Conservation (phyloP, 2,113 vertebrate genomes). For the Corydoras maculifer region DNA sequence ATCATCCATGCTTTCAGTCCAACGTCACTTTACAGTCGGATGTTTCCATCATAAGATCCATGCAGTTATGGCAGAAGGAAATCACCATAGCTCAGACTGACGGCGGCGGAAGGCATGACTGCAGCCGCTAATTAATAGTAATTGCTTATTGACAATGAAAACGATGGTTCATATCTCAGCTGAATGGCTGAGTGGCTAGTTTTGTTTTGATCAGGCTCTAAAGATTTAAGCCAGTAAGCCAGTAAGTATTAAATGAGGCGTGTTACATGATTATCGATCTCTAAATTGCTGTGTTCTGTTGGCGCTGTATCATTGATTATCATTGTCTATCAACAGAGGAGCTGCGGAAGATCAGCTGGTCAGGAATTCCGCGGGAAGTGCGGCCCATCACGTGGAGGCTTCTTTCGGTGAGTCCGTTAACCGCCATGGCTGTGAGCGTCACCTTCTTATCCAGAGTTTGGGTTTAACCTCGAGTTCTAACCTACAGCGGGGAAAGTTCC, state of each 20-base stretch:
- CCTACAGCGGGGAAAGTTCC: too few species aligned
- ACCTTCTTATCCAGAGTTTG: too few species aligned
- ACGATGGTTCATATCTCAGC: not conserved
- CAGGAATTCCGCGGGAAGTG: constrained; percentile 89
- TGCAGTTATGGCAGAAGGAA: not conserved
- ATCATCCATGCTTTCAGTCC: not conserved
- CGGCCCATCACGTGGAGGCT: constrained; percentile 95
- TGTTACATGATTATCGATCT: constrained; percentile 6
- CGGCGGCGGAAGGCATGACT: constrained; percentile 13
- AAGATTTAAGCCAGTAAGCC: constrained; percentile 16
- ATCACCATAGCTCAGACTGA: constrained; percentile 19
- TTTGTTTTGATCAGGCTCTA: not conserved
- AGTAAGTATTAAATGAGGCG: not conserved
- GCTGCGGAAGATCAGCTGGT: constrained; percentile 95
- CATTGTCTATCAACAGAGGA: constrained; percentile 72
- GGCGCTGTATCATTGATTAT: constrained; percentile 11
- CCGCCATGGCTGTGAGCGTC: too few species aligned
- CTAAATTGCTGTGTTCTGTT: constrained; percentile 1
- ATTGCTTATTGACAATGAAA: constrained; percentile 34
- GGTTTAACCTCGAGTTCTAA: too few species aligned
- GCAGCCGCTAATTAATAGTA: constrained; percentile 36
- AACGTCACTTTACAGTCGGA: not conserved
- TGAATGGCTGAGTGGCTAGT: constrained; percentile 4
- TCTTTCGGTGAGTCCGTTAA: constrained; percentile 71
- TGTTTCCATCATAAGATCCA: not conserved